Evolutionary conservation across 2,888 invertebrate genomes (phyloP).

Genomic region (Amiota minor): DNA sequence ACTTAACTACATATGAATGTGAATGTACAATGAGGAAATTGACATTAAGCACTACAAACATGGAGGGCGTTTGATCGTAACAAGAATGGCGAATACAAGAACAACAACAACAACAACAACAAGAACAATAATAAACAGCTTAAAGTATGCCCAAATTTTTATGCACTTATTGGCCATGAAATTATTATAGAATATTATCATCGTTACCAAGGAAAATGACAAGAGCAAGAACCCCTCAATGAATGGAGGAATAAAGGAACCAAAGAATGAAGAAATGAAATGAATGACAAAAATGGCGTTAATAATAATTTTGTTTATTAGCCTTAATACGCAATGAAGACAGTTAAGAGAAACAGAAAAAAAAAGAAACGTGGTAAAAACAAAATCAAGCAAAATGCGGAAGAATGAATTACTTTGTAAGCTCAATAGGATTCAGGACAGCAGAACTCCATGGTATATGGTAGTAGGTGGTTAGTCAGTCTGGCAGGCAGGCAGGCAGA

Average conservation of each 20-base stretch:
- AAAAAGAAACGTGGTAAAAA: conserved; percentile 13
- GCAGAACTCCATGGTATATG: no score
- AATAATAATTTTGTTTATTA: conserved; percentile 73
- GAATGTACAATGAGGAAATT: neutral
- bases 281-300: conserved; percentile 60
- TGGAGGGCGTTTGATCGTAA: conserved; percentile 54
- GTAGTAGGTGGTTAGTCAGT: no score
- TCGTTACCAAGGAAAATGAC: neutral
- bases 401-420: conserved; percentile 40
- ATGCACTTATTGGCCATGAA: conserved; percentile 24
- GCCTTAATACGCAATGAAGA: conserved; percentile 70
- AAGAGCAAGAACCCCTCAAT: neutral
- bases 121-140: conserved; percentile 18
- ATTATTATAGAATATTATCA: conserved; percentile 1
- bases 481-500: neutral
- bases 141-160: conserved; percentile 5
- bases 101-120: conserved; percentile 9
- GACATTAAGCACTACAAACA: conserved; percentile 57
- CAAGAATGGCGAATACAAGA: conserved; percentile 21
- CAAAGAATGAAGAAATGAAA: conserved; percentile 10
- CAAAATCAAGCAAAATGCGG: conserved; percentile 52
- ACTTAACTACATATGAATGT: no score
- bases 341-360: conserved; percentile 52
- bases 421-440: neutral
- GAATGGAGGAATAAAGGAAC: neutral